These are phyloP conservation scores for Catocala fraxini DNA, from an alignment of 2,888 invertebrate species.

Conservation along the genomic window DNA sequence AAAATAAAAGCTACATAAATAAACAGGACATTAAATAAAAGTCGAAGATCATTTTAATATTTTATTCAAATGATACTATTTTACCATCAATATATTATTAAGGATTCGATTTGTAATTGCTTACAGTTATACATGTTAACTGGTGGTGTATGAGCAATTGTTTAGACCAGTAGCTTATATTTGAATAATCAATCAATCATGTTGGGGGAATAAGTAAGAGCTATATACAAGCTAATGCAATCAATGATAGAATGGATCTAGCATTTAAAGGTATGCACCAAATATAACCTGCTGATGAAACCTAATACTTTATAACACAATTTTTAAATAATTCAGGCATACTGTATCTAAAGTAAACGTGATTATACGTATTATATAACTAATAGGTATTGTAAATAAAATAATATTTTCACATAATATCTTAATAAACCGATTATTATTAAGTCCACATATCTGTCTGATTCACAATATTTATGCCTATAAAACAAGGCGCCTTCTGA, in stretches of 20 bases:
- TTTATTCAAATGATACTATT: constrained; percentile 80
- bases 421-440: constrained; percentile 1
- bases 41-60: constrained; percentile 75
- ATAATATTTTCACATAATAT: not conserved
- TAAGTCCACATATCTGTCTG: constrained; percentile 4
- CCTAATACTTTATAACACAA: constrained; percentile 7
- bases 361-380: constrained; percentile 5
- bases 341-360: not conserved
- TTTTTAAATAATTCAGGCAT: constrained; percentile 4
- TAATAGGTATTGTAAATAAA: constrained; percentile 9
- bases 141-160: constrained; percentile 87
- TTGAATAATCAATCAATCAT: constrained; percentile 22
- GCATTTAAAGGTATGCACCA: constrained; percentile 2
- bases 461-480: constrained; percentile 27
- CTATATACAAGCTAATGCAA: constrained; percentile 13
- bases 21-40: constrained; percentile 84
- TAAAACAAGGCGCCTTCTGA: constrained; percentile 3
- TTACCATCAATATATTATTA: constrained; percentile 68
- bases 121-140: constrained; percentile 73
- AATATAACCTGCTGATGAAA: constrained; percentile 14
- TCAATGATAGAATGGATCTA: constrained; percentile 1
- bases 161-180: constrained; percentile 54
- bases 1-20: constrained; percentile 75
- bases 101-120: constrained; percentile 57
- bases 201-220: constrained; percentile 18